These are phyloP conservation scores for Diaphora mendica DNA, from an alignment of 2,888 invertebrate genomes.

Conservation along the genomic window DNA sequence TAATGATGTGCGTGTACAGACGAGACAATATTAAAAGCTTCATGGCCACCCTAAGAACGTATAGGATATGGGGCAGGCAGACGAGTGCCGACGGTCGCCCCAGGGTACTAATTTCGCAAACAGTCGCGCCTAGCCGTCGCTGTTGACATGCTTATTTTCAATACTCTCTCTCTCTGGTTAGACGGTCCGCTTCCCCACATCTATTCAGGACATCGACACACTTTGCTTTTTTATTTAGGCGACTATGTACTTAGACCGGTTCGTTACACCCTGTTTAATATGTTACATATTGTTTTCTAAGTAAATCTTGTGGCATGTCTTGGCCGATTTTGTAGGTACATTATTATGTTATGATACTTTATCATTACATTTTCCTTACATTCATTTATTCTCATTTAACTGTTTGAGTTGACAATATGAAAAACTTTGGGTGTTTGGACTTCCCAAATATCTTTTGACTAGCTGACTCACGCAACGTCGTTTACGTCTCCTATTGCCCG, in stretches of 20 bases:
- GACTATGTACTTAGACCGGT: slow-evolving; percentile 41
- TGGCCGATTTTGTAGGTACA: neutral
- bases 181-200: slow-evolving; percentile 37
- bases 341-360: neutral
- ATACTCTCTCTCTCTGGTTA: slow-evolving; percentile 36
- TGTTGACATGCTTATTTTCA: slow-evolving; percentile 59
- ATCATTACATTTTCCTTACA: neutral
- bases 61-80: slow-evolving; percentile 51
- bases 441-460: neutral
- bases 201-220: slow-evolving; percentile 53
- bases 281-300: slow-evolving; percentile 16
- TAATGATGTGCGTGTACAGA: neutral
- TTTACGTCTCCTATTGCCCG: too few relatives aligned
- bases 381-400: neutral
- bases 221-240: slow-evolving; percentile 51
- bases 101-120: slow-evolving; percentile 59
- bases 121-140: slow-evolving; percentile 64
- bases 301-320: neutral
- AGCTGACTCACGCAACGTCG: too few relatives aligned
- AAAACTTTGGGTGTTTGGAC: neutral
- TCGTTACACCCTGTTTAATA: slow-evolving; percentile 19
- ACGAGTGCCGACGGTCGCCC: slow-evolving; percentile 41
- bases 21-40: slow-evolving; percentile 11
- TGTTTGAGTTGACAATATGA: neutral
- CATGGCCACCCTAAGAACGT: slow-evolving; percentile 38